These are phyloP conservation scores for Melanotaenia duboulayi DNA, from an alignment of 2,113 vertebrate species.

Conservation along the genomic window DNA sequence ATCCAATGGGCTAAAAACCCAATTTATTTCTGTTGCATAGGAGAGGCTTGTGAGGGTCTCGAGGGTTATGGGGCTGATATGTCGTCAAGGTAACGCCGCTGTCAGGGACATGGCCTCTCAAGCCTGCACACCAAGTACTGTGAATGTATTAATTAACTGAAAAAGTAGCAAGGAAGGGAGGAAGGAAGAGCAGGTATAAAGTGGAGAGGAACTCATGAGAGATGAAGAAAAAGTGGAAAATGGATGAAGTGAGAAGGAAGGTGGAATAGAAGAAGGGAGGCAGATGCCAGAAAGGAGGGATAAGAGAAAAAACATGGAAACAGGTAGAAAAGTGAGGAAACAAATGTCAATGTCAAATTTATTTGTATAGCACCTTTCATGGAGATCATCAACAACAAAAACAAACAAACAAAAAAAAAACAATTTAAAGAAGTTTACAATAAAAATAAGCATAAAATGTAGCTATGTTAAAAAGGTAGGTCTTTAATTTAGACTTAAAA, in stretches of 20 bases:
- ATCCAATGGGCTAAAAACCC: constrained; percentile 55
- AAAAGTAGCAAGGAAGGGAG: constrained; percentile 28
- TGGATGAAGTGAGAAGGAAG: too few species aligned
- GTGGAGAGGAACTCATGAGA: too few species aligned
- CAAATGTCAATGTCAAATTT: too few species aligned
- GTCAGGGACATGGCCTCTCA: constrained; percentile 39
- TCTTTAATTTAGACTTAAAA: too few species aligned
- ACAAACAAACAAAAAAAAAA: too few species aligned
- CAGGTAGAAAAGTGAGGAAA: neutral
- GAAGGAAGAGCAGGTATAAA: neutral
- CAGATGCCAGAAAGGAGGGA: neutral
- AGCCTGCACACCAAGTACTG: constrained; percentile 8
- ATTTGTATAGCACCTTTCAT: too few species aligned
- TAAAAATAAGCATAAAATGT: too few species aligned
- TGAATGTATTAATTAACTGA: constrained; percentile 38
- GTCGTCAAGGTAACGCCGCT: constrained; percentile 52
- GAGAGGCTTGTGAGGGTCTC: constrained; percentile 25
- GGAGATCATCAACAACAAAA: too few species aligned
- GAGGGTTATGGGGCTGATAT: constrained; percentile 6
- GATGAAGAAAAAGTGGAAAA: too few species aligned
- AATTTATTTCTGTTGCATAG: constrained; percentile 43
- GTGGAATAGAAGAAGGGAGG: too few species aligned
- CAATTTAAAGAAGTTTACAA: too few species aligned
- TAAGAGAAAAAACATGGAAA: neutral
- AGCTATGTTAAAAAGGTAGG: too few species aligned